Evolutionary conservation across 2,797 vertebrate genomes (phyloP), one percentile per base, ranked within the genome.

Genomic region (Hybognathus amarus): DNA sequence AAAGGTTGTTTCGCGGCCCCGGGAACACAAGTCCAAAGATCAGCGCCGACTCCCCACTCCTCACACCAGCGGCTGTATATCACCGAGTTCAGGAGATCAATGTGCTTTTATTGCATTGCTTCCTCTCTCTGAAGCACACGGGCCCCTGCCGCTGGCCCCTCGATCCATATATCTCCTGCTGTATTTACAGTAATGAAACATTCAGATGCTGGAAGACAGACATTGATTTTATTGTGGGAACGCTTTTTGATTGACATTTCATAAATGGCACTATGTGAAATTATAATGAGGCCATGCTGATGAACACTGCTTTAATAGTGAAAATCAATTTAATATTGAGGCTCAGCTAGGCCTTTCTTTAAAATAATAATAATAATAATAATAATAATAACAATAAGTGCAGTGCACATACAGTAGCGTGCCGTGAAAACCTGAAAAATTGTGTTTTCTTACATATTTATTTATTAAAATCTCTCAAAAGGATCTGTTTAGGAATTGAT

Each of bases 171-270:
- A 89, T 85, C 91, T 86, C 86, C 91, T 92, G 91, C 92, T 88
- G 89, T 88, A 88, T 89, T 95, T 95, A 95, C 93, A 93, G 92
- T 93, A 91, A 94, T 92, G 91, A 94, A 95, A 94, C 92, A 94
- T 93, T 93, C 91, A 92, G 92, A 92, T 88, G 74, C 87, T 89
- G 92, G 91, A 91, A 89, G 89, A 91, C 92, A 88, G 89, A 38
- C 89, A 95, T 95, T 87, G 94, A 95, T 94, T 91, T 91, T 92
- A 89, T 92, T 91, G 93, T 92, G 91, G 92, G 89, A 90, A 91
- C 85, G 90, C 87, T 91, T 93, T 85, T 93, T 92, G 93, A 94
- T 89, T 94, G 94, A 89, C 93, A 93, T 95, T 95, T 94, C 87
- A 90, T 89, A 94, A 94, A 94, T 93, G 91, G 90, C 92, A 92